phyloP scores from a whole-genome alignment of 2,888 invertebrate species.

The Sepiola atlantica region DNA sequence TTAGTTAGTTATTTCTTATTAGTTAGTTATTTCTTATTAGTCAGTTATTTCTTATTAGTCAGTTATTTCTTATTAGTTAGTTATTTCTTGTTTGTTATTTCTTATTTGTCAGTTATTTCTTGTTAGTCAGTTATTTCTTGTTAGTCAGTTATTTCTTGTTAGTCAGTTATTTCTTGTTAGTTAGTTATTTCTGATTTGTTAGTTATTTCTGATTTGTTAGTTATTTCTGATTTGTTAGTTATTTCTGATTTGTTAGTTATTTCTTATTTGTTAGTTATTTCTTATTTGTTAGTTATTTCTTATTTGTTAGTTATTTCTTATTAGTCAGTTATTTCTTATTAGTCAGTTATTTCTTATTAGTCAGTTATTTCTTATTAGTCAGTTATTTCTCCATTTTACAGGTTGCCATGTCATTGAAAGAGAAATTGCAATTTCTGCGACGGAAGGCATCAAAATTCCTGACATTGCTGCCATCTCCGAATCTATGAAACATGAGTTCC shows the following conservation, averaged over 20 bases:
- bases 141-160: not conserved
- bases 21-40: not conserved
- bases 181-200: too few relatives aligned
- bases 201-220: too few relatives aligned
- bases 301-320: too few relatives aligned
- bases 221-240: too few relatives aligned
- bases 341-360: too few relatives aligned
- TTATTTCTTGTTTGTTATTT: too few relatives aligned
- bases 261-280: too few relatives aligned
- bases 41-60: too few relatives aligned
- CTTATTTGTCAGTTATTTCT: too few relatives aligned
- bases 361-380: not conserved
- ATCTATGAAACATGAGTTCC: constrained; percentile 81
- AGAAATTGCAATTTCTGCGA: constrained; percentile 64
- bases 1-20: not conserved
- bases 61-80: too few relatives aligned
- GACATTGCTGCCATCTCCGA: constrained; percentile 62
- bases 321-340: not conserved
- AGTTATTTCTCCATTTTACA: constrained; percentile 46
- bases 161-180: not conserved
- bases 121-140: too few relatives aligned
- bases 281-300: not conserved
- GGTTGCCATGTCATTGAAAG: constrained; percentile 60
- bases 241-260: too few relatives aligned
- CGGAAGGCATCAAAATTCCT: constrained; percentile 61